Evolutionary conservation across 2,797 vertebrate genomes (phyloP).

Genomic region (Trachops cirrhosus): DNA sequence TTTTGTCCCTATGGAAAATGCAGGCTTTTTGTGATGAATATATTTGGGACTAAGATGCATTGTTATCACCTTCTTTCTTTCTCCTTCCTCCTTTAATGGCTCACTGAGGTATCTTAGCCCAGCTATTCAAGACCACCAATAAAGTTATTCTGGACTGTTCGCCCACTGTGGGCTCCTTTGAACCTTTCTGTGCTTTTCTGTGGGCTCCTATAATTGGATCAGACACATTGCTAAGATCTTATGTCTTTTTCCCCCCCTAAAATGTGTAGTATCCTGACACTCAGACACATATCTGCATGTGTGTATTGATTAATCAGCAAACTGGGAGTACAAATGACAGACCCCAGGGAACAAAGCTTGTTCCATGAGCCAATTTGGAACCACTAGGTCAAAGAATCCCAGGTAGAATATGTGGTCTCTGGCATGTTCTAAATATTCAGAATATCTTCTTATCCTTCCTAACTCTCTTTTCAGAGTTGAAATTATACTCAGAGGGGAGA

Average conservation of each 20-base stretch:
- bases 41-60: constrained; percentile 47
- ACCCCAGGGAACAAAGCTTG: background rate
- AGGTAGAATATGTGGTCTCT: background rate
- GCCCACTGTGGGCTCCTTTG: background rate
- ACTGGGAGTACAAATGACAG: background rate
- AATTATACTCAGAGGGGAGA: constrained; percentile 13
- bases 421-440: background rate
- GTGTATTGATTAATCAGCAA: background rate
- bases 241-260: background rate
- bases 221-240: background rate
- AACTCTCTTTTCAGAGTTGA: background rate
- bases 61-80: constrained; percentile 37
- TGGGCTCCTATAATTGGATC: constrained; percentile 53
- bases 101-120: constrained; percentile 47
- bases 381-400: background rate
- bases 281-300: background rate
- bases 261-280: constrained; percentile 10
- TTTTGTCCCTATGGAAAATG: constrained; percentile 31
- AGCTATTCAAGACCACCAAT: constrained; percentile 50
- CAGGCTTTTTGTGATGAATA: constrained; percentile 35
- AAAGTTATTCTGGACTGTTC: constrained; percentile 43
- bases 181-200: constrained; percentile 29
- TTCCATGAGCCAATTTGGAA: background rate
- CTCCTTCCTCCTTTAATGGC: constrained; percentile 56
- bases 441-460: background rate